Evolutionary conservation across 2,888 invertebrate genomes (phyloP).

Genomic region (Venusia cambrica): DNA sequence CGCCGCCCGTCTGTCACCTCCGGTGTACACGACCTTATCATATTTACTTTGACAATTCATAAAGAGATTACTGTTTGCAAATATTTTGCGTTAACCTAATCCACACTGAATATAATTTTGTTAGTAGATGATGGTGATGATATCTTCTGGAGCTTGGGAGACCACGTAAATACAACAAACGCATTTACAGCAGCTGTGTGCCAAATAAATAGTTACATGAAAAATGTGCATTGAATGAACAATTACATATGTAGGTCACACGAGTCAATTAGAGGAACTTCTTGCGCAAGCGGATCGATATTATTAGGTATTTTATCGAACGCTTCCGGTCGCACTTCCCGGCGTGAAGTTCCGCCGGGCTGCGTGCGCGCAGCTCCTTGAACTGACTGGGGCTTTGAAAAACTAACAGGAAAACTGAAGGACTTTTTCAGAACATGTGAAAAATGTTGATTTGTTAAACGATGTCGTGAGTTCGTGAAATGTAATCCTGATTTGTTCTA

Average conservation of each 20-base stretch:
- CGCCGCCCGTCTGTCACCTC: slow-evolving; percentile 9
- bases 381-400: slow-evolving; percentile 32
- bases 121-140: no score
- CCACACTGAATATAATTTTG: slow-evolving; percentile 5
- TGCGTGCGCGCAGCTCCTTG: slow-evolving; percentile 55
- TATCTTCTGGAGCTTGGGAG: no score
- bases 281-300: slow-evolving; percentile 58
- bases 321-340: slow-evolving; percentile 68
- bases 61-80: slow-evolving; percentile 9
- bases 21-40: slow-evolving; percentile 12
- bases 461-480: no score
- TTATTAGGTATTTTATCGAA: slow-evolving; percentile 48
- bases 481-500: no score
- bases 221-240: slow-evolving; percentile 9
- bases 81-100: slow-evolving; percentile 7
- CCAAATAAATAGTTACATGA: slow-evolving; percentile 1
- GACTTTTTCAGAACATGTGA: no score
- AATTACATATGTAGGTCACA: slow-evolving; percentile 17
- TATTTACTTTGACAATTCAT: slow-evolving; percentile 12
- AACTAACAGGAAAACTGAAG: slow-evolving; percentile 1
- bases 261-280: slow-evolving; percentile 32
- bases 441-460: no score
- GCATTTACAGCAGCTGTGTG: no score
- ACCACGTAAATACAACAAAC: no score
- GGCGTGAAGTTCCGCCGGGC: slow-evolving; percentile 55